Percentiles rank a stretch among this genome's conserved stretches.
These are phyloP conservation scores for Drosophila flavopinicola DNA, from an alignment of 2,888 invertebrate species.

Conservation along the genomic window DNA sequence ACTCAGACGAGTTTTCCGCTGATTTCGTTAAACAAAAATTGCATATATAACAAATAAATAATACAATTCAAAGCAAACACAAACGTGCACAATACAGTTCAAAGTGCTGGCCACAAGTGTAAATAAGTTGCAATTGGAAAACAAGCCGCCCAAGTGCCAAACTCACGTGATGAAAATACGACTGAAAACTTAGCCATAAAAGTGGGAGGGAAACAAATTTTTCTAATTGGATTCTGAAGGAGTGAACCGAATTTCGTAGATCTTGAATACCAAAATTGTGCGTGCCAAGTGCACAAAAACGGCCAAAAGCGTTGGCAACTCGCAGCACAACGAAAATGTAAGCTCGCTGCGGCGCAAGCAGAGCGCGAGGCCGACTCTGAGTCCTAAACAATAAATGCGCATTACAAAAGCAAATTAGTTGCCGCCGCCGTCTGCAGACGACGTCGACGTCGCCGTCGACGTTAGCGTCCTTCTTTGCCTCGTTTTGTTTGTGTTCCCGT, in stretches of 20 bases:
- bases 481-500: constrained; percentile 46
- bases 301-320: constrained; percentile 14
- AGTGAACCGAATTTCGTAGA: constrained; percentile 17
- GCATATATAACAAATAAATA: constrained; percentile 57
- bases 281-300: constrained; percentile 27
- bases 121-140: constrained; percentile 25
- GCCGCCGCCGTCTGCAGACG: constrained; percentile 53
- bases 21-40: constrained; percentile 60
- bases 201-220: constrained; percentile 63
- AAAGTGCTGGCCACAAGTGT: constrained; percentile 37
- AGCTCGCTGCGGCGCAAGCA: constrained; percentile 44
- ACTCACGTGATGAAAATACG: constrained; percentile 77
- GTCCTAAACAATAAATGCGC: constrained; percentile 72
- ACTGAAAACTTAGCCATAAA: constrained; percentile 54
- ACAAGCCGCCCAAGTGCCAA: constrained; percentile 27
- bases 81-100: constrained; percentile 26
- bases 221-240: constrained; percentile 64
- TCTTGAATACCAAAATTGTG: constrained; percentile 11
- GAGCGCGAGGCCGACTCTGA: constrained; percentile 49
- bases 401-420: constrained; percentile 65
- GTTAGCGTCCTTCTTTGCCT: constrained; percentile 44
- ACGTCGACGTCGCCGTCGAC: constrained; percentile 2
- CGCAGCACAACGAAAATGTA: constrained; percentile 49
- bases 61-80: constrained; percentile 46
- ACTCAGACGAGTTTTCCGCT: constrained; percentile 62